Evolutionary conservation across 2,797 vertebrate species (phyloP), one percentile per base, ranked within the genome.

Genomic region (Harpagifer antarcticus): DNA sequence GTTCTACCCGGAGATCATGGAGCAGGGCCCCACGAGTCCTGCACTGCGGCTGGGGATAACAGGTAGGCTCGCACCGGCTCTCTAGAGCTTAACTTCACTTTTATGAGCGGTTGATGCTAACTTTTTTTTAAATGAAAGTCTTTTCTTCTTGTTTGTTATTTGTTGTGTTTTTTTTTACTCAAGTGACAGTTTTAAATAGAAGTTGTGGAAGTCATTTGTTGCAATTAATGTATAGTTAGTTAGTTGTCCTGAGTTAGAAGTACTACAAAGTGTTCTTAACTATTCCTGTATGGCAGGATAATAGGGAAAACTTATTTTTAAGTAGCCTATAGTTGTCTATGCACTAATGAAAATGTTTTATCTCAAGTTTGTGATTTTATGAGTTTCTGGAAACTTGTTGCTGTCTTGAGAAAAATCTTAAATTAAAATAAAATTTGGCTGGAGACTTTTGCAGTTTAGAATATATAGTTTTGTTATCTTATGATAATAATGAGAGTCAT

Each of bases 1-100:
- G 78, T 86, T 89, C 88, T 85, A 79, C 80, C 87, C 90, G 87
- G 83, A 72, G 87, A 93, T 87, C 92, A 99, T 99, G 98, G 97
- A 98, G 91, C 93, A 96, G 93, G 95, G 97, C 84, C 96, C 96
- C 94, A 95, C 91, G 94, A 96, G 95, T 92, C 88, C 93, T 84
- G 87, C 95, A 71, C 90, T 96, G 88, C 96, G 96, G 89, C 93
- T 94, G 88, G 94, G 96, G 90, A 97, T 96, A 95, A 95, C 97
- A 97, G 97, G 97, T 99, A 97, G 91, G 96, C 90, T 71, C 66
- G 57, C 77, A 80, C 27, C 53, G 37, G 20, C 72, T 85, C 70
- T 60, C 59, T 77, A 31, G 43, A 68, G 63, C 54, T 67, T 78
- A 0, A 63, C 68, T 71, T 79, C 17, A 23, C 43, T 74, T 74